Base-by-base conservation (phyloP, 1,140 invertebrate genomes). In the Cyrtorhinus lividipennis region DNA sequence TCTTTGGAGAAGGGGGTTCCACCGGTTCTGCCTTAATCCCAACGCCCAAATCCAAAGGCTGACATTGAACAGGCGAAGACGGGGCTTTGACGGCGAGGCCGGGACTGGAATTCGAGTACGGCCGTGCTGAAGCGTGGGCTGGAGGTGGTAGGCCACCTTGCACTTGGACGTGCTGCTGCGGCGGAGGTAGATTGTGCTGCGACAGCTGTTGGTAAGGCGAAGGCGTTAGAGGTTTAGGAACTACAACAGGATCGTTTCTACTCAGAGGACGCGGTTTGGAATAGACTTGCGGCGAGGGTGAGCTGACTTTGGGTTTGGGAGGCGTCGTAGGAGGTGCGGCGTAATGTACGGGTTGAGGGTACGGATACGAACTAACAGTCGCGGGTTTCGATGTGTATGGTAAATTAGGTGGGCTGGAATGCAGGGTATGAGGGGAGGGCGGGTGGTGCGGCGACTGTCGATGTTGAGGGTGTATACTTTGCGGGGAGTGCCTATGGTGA, bases 211-310 rank as follows among this genome's bases (percentile, higher is more conserved):
- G 83, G 70, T 84, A 84, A 1, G 80, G 79, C 38, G 78, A 79
- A 24, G 81, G 81, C 69, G 83, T 83, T 67, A 77, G 81, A 69
- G 46, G 81, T 78, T 82, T 24, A 85, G 75, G 23, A 82, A 82
- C 61, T 86, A 72, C 22, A 80, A 77, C 56, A 10, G 26, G 46
- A 27, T 56, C 58, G 57, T 78, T 67, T 84, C 77, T 66, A 79
- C 71, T 72, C 81, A 77, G 68, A 82, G 78, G 57, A 82, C 75
- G 79, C 5, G 84, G 83, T 72, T 86, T 86, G 2, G 84, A 81
- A 70, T 87, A 87, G 62, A 88, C 83, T 66, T 89, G 84, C 45
- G 85, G 84, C 58, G 85, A 84, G 2, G 86, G 86, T 70, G 84
- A 86, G 66, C 81, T 85, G 12, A 88, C 85, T 76, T 87, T 87